Conservation (phyloP, 2,113 vertebrate genomes). For the Tragelaphus buxtoni region DNA sequence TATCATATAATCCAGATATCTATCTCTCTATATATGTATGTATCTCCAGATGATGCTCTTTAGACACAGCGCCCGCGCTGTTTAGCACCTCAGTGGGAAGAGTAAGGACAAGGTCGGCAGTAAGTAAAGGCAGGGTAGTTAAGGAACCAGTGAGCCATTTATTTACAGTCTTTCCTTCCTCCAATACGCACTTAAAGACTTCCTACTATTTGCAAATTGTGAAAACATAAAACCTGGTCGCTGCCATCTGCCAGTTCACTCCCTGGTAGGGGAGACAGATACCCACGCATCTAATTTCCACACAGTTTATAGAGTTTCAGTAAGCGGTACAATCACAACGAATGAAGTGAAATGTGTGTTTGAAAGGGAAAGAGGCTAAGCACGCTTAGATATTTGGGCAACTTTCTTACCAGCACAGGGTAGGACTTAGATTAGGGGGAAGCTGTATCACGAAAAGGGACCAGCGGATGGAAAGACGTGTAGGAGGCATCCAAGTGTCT, state of each 20-base stretch:
- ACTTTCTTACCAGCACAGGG: neutral
- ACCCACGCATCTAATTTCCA: neutral
- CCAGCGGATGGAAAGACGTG: neutral
- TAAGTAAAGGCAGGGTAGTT: neutral
- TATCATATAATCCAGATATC: neutral
- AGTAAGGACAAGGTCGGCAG: neutral
- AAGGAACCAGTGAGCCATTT: neutral
- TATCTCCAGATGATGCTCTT: neutral
- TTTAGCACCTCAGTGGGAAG: fast-evolving
- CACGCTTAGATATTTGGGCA: neutral
- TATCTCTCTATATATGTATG: fast-evolving
- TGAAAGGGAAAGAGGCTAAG: neutral
- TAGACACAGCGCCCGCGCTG: fast-evolving
- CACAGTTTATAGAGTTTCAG: neutral
- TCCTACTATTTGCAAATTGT: neutral
- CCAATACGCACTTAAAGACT: neutral
- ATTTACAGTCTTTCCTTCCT: neutral
- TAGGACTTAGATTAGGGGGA: neutral
- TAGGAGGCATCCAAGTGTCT: neutral
- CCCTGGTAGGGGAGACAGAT: neutral
- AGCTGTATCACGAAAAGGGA: neutral
- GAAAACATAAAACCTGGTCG: neutral
- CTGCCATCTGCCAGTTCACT: neutral
- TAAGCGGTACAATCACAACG: neutral
- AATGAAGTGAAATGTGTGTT: neutral